Evolutionary conservation across 2,113 vertebrate genomes (phyloP).

Genomic region (Deroptyus accipitrinus): DNA sequence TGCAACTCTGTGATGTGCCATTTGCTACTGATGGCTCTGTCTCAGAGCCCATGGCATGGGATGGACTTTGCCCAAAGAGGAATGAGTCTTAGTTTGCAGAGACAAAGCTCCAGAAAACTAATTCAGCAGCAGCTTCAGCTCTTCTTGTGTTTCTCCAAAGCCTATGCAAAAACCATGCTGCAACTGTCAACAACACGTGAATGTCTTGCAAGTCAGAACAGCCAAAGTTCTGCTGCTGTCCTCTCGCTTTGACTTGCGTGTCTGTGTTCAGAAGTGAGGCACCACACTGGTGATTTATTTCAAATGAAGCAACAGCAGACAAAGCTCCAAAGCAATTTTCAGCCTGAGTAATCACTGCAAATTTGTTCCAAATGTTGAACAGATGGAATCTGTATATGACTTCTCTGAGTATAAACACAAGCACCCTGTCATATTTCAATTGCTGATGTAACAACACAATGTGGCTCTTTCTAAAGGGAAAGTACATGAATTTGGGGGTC

Average conservation of each 20-base stretch:
- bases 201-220: not conserved
- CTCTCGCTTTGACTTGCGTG: not conserved
- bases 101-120: not conserved
- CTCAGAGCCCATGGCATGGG: not conserved
- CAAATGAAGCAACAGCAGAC: constrained; percentile 42
- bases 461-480: constrained; percentile 20
- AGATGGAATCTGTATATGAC: constrained; percentile 57
- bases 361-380: constrained; percentile 64
- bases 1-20: not conserved
- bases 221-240: constrained; percentile 25
- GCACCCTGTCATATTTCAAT: constrained; percentile 30
- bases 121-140: not conserved
- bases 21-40: not conserved
- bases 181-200: not conserved
- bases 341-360: constrained; percentile 50
- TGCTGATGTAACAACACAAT: constrained; percentile 45
- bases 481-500: constrained; percentile 23
- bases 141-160: not conserved
- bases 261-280: constrained; percentile 1
- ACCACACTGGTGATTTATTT: constrained; percentile 13
- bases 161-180: not conserved
- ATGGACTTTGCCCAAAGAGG: not conserved
- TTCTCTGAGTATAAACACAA: constrained; percentile 50
- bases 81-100: not conserved
- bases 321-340: constrained; percentile 64